These are phyloP conservation scores for Ectropis grisescens DNA, from an alignment of 1,140 invertebrate species.

Conservation along the genomic window DNA sequence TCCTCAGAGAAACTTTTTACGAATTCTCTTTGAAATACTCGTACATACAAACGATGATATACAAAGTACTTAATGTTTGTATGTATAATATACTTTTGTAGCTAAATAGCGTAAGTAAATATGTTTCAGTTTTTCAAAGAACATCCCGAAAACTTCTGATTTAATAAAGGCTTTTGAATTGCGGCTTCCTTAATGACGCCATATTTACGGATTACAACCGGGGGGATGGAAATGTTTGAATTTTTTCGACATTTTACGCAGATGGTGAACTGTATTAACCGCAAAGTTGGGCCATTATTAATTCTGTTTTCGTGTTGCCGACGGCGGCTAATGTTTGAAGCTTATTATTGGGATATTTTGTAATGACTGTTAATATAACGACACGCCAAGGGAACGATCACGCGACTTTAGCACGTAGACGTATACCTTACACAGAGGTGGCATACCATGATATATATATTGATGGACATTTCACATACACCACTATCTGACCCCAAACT, in stretches of 20 bases:
- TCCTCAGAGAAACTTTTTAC: too few species aligned
- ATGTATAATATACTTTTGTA: too few species aligned
- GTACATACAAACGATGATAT: too few species aligned
- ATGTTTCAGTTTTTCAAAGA: too few species aligned
- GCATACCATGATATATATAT: too few species aligned
- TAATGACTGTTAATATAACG: conserved; percentile 54
- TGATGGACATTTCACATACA: too few species aligned
- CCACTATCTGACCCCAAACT: too few species aligned
- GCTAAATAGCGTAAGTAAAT: too few species aligned
- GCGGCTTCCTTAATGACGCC: conserved; percentile 13
- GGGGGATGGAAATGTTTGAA: conserved; percentile 23
- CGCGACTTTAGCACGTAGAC: conserved; percentile 29
- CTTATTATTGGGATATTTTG: conserved; percentile 59
- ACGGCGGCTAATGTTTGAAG: conserved; percentile 43
- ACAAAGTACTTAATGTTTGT: too few species aligned
- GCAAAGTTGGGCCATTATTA: conserved; percentile 52
- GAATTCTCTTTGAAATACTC: too few species aligned
- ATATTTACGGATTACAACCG: conserved; percentile 25
- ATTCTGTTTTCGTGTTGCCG: conserved; percentile 52
- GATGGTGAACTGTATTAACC: conserved; percentile 42
- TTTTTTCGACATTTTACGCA: conserved; percentile 37
- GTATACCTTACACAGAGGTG: too few species aligned
- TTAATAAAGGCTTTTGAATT: conserved; percentile 30
- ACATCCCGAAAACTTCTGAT: conserved; percentile 36
- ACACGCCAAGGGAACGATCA: conserved; percentile 33